Evolutionary conservation across 2,888 invertebrate genomes (phyloP), one percentile per base, ranked within the genome.

Genomic region (Lepidonotus clava): DNA sequence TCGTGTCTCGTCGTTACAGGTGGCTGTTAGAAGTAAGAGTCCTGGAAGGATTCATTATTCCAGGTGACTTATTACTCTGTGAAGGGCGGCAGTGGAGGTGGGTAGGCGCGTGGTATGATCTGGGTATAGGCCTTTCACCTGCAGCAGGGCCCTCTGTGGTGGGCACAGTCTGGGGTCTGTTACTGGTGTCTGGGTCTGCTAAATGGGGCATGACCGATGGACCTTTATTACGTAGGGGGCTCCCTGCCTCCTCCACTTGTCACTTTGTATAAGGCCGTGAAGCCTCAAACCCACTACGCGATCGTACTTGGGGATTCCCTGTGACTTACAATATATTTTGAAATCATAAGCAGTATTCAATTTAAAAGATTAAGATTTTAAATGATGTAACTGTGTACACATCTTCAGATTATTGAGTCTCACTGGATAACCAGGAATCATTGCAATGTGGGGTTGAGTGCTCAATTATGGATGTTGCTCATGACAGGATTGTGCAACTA

Each of bases 141-240:
- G 71, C 71, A 14, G 8, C 71, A 6, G 28, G 32, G 28, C 24
- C 66, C 61, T 36, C 71, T 11, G n/a, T n/a, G n/a, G n/a, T n/a
- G n/a, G n/a, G 18, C 71, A 71, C 71, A 71, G 71, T 71, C 71
- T 71, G 71, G 71, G 24, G 34, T 71, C 71, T 71, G 71, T 71
- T 36, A 8, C 4, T 11, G 28, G 21, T 71, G 71, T 71, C 71
- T 71, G 38, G 71, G 38, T 11, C 36, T 71, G 71, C 21, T 11
- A 71, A 71, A 71, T 71, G 71, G 71, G 71, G 71, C 71, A 71
- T 71, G 71, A 71, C 71, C 21, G 36, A 34, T 5, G 38, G 36
- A 38, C 36, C 71, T 71, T 71, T n/a, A n/a, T 71, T 71, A n/a
- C 21, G 5, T 61, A 14, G 21, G 14, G 71, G 36, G 8, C 67